Base-by-base conservation (phyloP, 2,888 invertebrate genomes). In the Sclerodermus sp. region DNA sequence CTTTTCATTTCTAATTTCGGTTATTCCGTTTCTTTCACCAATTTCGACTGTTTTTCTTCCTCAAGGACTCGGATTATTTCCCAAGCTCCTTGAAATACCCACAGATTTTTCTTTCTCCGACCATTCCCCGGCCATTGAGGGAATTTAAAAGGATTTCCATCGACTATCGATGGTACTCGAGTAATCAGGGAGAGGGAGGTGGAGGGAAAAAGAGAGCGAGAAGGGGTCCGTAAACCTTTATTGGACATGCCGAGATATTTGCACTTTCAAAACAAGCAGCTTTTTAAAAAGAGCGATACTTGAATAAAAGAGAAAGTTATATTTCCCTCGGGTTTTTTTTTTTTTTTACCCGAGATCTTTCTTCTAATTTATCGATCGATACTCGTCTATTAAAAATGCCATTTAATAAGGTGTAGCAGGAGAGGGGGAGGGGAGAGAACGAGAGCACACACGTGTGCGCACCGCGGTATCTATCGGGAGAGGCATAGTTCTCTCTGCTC, bases 151-250 rank as follows among this genome's bases (percentile, higher is more conserved):
- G 53, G 55, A 59, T 57, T 50, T 54, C 23, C 53, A 47, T 55
- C 47, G 55, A 56, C 48, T 55, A 55, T 59, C 55, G 54, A 61
- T 60, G 57, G 50, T 57, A 62, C 62, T 62, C 45, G 56, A 56
- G 23, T 23, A 23, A 23, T 23, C 23, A 23, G 23, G 8, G 23
- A 8, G n/a, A n/a, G n/a, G n/a, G n/a, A n/a, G n/a, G n/a, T n/a
- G n/a, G n/a, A n/a, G 14, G 51, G 53, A 45, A 48, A 41, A 39
- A 34, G 55, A 47, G n/a, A n/a, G n/a, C n/a, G n/a, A 49, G 44
- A 51, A 54, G 53, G 50, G 50, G 51, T 61, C 56, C 48, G 48
- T 56, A 45, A 57, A 60, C 55, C 23, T 60, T 57, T 54, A 43
- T 49, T 42, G 51, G 45, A 44, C 47, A 36, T 53, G 55, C 54